phyloP scores from a whole-genome alignment of 1,140 invertebrate genomes.

The Pseudobourletiella spinata region DNA sequence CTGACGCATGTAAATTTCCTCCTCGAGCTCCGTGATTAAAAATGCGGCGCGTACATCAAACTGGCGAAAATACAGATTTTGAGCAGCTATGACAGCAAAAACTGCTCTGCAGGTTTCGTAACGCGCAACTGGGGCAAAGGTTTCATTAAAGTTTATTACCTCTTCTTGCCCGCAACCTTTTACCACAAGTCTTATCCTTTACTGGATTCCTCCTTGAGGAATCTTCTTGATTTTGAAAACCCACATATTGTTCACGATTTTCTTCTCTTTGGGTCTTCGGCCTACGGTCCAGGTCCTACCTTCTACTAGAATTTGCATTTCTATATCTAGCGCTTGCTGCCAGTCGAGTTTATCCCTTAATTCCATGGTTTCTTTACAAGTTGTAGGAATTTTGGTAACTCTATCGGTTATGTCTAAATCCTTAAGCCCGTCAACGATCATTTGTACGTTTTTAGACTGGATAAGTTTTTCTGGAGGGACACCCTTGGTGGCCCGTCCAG shows the following conservation, averaged over 20 bases:
- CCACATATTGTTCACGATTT: constrained; percentile 12
- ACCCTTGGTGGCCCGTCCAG: not conserved
- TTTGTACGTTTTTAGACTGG: not conserved
- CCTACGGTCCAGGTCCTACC: constrained; percentile 23
- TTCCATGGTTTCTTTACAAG: constrained; percentile 10
- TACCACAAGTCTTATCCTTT: constrained; percentile 32
- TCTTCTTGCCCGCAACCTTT: constrained; percentile 35
- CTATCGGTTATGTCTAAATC: not conserved
- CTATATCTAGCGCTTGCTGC: not conserved
- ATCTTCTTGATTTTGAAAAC: constrained; percentile 18
- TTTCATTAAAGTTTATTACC: constrained; percentile 37
- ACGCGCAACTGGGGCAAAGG: constrained; percentile 39
- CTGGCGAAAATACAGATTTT: constrained; percentile 38
- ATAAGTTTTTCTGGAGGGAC: not conserved
- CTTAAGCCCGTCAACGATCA: not conserved
- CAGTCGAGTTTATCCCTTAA: constrained; percentile 2
- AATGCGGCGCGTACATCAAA: constrained; percentile 42
- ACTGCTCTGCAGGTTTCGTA: constrained; percentile 40
- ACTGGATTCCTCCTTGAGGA: not conserved
- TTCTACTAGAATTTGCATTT: not conserved
- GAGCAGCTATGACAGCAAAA: constrained; percentile 38
- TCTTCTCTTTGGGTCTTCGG: constrained; percentile 37
- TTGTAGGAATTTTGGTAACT: not conserved
- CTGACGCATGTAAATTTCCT: constrained; percentile 42
- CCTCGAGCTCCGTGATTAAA: constrained; percentile 40